Evolutionary conservation across 2,797 vertebrate genomes (phyloP), one percentile per base, ranked within the genome.

Genomic region (Schizopygopsis pylzovi): DNA sequence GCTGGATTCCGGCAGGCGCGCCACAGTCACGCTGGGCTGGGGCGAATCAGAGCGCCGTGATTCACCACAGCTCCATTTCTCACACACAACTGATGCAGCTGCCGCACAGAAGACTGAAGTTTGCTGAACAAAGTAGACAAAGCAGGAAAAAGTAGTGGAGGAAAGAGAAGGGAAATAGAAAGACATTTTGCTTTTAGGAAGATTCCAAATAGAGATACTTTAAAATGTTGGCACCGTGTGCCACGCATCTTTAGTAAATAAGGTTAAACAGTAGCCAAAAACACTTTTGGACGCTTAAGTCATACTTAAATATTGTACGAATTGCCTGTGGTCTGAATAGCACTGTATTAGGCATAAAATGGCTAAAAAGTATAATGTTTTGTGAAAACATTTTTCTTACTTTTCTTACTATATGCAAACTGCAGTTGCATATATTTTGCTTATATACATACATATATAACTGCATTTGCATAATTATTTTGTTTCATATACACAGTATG

Each of bases 1-100:
- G 95, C 96, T 96, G 96, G 93, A 96, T 96, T 96, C 96, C 96
- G 75, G 82, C 79, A 84, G 81, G 68, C 79, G 52, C 79, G 54
- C 81, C 59, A 75, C 83, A 85, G 75, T 85, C 77, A 85, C 77
- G 75, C 83, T 84, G 83, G 65, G 83, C 63, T 25, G 76, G 63
- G 65, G 28, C 52, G 67, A 79, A 79, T 79, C 65, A 94, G 95
- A 96, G 93, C 61, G 11, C 79, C 18, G 11, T 45, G 68, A 84
- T 77, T 84, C 63, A 77, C 61, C 61, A 4, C 47, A 76, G 73
- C 73, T 84, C 61, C 73, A 68, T 84, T 84, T 84, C 73, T 84
- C 73, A 77, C 47, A 52, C 73, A 84, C 61, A 78, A 84, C 73
- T 28, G 47, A 77, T 49, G 73, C 82, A 28, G 45, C 72, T 77